Conservation (phyloP, 2,113 vertebrate genomes). For the Sinocyclocheilus rhinocerous region DNA sequence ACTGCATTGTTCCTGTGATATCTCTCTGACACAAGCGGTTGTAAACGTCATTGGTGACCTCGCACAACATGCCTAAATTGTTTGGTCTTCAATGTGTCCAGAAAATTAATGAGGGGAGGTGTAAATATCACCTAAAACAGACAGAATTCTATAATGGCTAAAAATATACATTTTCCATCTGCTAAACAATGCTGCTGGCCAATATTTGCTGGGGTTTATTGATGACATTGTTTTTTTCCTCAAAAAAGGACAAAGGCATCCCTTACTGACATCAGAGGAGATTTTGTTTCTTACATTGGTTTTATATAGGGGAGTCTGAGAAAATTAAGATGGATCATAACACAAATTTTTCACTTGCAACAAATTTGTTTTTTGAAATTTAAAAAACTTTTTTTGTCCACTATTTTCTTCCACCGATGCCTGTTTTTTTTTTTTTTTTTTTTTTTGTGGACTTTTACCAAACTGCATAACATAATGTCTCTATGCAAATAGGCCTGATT, state of each 20-base stretch:
- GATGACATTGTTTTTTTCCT: neutral
- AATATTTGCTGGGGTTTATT: conserved; percentile 6
- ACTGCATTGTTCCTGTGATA: conserved; percentile 55
- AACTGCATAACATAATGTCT: too few species aligned
- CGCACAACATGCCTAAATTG: neutral
- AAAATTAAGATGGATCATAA: neutral
- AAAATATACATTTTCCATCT: neutral
- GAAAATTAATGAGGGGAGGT: neutral
- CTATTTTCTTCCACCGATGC: neutral
- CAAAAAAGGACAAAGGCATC: neutral
- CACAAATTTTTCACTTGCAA: too few species aligned
- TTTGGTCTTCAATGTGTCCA: neutral
- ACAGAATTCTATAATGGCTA: neutral
- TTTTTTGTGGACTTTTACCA: too few species aligned
- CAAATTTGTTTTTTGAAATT: too few species aligned
- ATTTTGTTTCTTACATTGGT: neutral
- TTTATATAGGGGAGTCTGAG: neutral
- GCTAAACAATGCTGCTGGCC: neutral
- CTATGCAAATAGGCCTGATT: neutral
- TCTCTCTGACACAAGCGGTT: conserved; percentile 56
- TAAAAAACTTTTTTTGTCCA: too few species aligned
- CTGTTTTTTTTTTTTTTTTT: too few species aligned
- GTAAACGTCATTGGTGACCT: conserved; percentile 22
- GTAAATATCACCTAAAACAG: conserved; percentile 8
- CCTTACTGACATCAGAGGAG: neutral